Percentiles rank a stretch among this genome's conserved stretches.
Evolutionary conservation across 92 coral and sea anemone species (phyloP).

Genomic region (Porites rus): DNA sequence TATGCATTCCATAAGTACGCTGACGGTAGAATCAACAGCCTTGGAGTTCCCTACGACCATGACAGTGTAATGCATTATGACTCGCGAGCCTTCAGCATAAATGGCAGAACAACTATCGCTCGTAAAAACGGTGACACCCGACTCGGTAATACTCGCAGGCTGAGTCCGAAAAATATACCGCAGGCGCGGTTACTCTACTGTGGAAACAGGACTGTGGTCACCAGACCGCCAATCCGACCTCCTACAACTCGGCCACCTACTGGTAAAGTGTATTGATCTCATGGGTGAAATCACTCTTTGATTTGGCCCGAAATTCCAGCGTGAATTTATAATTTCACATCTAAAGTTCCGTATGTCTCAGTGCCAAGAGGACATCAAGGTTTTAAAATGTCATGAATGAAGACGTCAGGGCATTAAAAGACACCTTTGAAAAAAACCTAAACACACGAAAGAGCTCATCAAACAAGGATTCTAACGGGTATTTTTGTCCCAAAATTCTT

Average conservation of each 20-base stretch:
- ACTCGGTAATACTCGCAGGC: conserved; percentile 77
- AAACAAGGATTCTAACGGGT: too few species aligned
- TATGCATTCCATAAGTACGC: conserved; percentile 60
- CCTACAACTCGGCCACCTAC: conserved; percentile 34
- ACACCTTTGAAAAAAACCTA: too few species aligned
- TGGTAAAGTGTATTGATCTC: background rate
- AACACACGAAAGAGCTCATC: too few species aligned
- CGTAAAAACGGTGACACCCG: conserved; percentile 53
- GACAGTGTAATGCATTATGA: conserved; percentile 67
- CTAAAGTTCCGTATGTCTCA: too few species aligned
- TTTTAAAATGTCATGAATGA: too few species aligned
- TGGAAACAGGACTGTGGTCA: conserved; percentile 25
- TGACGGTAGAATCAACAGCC: conserved; percentile 58
- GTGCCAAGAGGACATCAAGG: too few species aligned
- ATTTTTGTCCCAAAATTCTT: too few species aligned
- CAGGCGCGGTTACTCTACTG: conserved; percentile 78
- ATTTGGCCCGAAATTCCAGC: too few species aligned
- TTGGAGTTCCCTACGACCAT: conserved; percentile 68
- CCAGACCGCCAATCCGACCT: conserved; percentile 20
- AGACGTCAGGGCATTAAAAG: too few species aligned
- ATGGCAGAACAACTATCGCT: conserved; percentile 56
- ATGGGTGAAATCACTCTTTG: too few species aligned
- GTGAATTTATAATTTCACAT: too few species aligned
- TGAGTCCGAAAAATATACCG: conserved; percentile 63
- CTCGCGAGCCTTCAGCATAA: conserved; percentile 53